Evolutionary conservation across 2,888 invertebrate species (phyloP).

Genomic region (Eristalinus sepulchralis): DNA sequence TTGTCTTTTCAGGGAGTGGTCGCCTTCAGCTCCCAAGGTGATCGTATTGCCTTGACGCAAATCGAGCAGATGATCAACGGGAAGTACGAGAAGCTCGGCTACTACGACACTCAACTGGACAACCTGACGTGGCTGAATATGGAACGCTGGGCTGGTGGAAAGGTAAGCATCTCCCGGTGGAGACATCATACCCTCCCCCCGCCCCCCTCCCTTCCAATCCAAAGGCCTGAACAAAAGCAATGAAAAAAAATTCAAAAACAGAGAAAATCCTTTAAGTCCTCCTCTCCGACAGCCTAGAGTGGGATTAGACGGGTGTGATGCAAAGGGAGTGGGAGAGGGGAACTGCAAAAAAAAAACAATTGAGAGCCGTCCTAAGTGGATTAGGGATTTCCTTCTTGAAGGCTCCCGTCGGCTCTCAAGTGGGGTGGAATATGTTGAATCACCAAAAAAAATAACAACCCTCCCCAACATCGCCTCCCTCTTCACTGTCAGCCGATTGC

Average conservation of each 20-base stretch:
- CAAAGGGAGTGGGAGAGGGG: neutral
- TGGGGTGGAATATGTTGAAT: neutral
- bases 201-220: neutral
- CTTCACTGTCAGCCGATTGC: too few relatives aligned
- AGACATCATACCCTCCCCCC: neutral
- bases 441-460: neutral
- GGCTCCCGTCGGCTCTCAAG: neutral
- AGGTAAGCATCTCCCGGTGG: conserved; percentile 75
- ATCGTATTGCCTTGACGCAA: conserved; percentile 98
- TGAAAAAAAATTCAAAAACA: neutral
- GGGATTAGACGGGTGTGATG: neutral
- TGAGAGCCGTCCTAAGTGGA: conserved; percentile 6
- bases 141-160: conserved; percentile 93
- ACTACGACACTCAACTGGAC: conserved; percentile 97
- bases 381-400: neutral
- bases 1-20: conserved; percentile 91
- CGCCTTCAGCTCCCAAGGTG: conserved; percentile 98
- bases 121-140: conserved; percentile 96
- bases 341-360: neutral
- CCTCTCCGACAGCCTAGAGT: neutral
- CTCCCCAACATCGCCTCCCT: too few relatives aligned
- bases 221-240: neutral
- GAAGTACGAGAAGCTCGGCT: conserved; percentile 95
- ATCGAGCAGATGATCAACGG: conserved; percentile 98
- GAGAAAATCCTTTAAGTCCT: neutral